phyloP scores from a whole-genome alignment of 1,140 invertebrate genomes.

The Papilio polytes region DNA sequence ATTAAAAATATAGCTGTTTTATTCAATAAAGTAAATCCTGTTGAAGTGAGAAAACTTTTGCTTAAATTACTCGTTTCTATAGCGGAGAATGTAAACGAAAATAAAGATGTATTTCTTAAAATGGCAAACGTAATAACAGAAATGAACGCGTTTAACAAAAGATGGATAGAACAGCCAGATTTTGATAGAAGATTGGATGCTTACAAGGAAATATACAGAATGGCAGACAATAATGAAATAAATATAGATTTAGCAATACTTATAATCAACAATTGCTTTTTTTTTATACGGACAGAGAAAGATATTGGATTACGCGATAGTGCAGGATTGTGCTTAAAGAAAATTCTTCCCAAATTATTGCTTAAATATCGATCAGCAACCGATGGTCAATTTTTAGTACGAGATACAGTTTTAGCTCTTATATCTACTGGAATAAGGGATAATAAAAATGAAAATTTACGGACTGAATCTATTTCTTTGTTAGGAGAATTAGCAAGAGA shows the following conservation, averaged over 20 bases:
- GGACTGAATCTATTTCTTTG: conserved; percentile 90
- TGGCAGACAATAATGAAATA: conserved; percentile 84
- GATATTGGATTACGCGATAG: conserved; percentile 93
- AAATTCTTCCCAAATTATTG: conserved; percentile 85
- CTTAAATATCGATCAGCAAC: conserved; percentile 77
- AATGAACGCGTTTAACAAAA: conserved; percentile 94
- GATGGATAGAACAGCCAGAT: conserved; percentile 96
- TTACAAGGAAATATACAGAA: conserved; percentile 86
- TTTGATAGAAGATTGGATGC: conserved; percentile 91
- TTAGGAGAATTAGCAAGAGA: conserved; percentile 90
- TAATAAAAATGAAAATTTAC: conserved; percentile 86
- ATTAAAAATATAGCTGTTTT: conserved; percentile 87
- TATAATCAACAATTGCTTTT: conserved; percentile 92
- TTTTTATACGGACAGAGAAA: conserved; percentile 89
- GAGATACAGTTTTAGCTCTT: conserved; percentile 88
- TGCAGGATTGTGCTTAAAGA: conserved; percentile 90
- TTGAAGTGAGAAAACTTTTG: conserved; percentile 87
- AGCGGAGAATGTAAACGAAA: conserved; percentile 71
- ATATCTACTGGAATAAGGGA: conserved; percentile 88
- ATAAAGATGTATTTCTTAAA: conserved; percentile 68
- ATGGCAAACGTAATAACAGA: conserved; percentile 85
- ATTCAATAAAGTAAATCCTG: conserved; percentile 85
- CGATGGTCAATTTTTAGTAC: conserved; percentile 87
- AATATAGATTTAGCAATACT: conserved; percentile 88
- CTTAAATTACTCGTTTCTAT: conserved; percentile 85